Percentiles rank a stretch among this genome's conserved stretches.
These are phyloP conservation scores for Apaloderma vittatum DNA, from an alignment of 2,113 vertebrate genomes.

Conservation along the genomic window DNA sequence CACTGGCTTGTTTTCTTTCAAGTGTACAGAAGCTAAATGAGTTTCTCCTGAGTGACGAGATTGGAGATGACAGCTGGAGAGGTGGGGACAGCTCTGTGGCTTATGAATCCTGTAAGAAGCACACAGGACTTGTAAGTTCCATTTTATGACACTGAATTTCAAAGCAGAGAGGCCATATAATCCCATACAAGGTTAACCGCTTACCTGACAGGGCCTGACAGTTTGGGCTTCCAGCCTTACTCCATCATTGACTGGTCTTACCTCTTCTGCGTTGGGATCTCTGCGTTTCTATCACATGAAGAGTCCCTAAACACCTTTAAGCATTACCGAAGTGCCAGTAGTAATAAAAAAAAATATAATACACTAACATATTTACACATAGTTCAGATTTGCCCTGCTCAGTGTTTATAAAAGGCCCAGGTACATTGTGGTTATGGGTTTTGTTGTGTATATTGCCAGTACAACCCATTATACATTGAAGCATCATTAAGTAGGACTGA, in stretches of 20 bases:
- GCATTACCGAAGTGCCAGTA: neutral
- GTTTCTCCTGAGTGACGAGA: constrained; percentile 96
- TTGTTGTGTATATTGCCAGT: neutral
- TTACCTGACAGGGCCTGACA: neutral
- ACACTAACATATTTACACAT: neutral
- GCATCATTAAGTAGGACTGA: neutral
- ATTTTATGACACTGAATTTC: neutral
- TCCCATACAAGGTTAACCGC: neutral
- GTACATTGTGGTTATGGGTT: neutral
- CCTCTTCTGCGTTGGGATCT: neutral
- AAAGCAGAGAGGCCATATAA: neutral
- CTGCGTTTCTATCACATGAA: neutral
- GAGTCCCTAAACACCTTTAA: neutral
- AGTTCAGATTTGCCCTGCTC: neutral
- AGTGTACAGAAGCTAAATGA: constrained; percentile 97
- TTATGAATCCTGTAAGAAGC: constrained; percentile 90
- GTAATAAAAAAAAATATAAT: neutral
- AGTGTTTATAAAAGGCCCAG: neutral
- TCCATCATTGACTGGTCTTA: neutral
- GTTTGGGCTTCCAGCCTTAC: neutral
- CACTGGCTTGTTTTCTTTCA: constrained; percentile 13
- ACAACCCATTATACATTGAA: neutral
- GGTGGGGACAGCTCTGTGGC: constrained; percentile 84
- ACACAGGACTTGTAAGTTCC: constrained; percentile 85
- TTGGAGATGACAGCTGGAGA: constrained; percentile 93